Evolutionary conservation across 2,888 invertebrate genomes (phyloP), one percentile per base, ranked within the genome.

Genomic region (Luperina nickerlii): DNA sequence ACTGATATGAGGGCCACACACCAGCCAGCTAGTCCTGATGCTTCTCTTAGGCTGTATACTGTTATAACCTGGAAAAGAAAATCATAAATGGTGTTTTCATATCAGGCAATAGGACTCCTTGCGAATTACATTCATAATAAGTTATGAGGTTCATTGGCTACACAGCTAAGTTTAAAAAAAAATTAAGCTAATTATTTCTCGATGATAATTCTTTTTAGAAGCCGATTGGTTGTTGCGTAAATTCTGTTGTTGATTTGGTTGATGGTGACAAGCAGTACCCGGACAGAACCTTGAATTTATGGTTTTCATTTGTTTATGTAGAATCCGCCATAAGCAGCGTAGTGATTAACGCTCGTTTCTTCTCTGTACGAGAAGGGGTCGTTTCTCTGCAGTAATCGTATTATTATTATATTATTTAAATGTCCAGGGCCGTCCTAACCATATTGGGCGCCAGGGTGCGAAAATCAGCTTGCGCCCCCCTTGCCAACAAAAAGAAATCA

Each of bases 1-100:
- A 99, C 98, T 0, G 99, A 99, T 6, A 96, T 88, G 1, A 97
- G 92, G 71, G 98, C 98, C 3, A 98, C 97, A 66, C 95, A 91
- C 98, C 98, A 98, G 7, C 96, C 96, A 0, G 91, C 98, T 97
- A 74, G 97, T 48, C 86, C 93, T 96, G 96, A 67, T 96, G 97
- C 98, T 97, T 88, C 96, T 88, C 20, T 98, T 97, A 97, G 97
- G 97, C 88, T 91, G 90, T 92, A 97, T 89, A 81, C 94, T 93
- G 92, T 97, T 96, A 98, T 98, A 63, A 97, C 96, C 98, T 98
- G 93, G 27, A 97, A 94, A 67, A 11, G 0, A 48, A 38, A 42
- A 27, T 11, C 3, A 60, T 27, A 38, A 20, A 48, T 3, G 38
- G 20, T 38, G 18, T 15, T 51, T 24, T 42, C 9, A 42, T 20